Evolutionary conservation across 2,797 vertebrate genomes (phyloP).

Genomic region (Lycodopsis pacificus): DNA sequence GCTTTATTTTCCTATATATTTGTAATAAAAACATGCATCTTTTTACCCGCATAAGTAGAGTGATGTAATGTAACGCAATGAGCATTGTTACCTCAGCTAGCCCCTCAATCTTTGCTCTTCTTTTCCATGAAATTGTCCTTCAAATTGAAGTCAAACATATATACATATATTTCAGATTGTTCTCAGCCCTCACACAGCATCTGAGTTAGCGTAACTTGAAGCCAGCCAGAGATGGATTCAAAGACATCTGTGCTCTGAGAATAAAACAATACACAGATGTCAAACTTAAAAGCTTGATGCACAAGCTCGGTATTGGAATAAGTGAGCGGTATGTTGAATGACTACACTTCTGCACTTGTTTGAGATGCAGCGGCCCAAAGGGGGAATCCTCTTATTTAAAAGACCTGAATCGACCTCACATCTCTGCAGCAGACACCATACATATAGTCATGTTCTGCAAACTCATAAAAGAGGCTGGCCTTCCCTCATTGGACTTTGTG

Average conservation of each 20-base stretch:
- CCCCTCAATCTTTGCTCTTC: constrained; percentile 4
- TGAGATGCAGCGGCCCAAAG: constrained; percentile 32
- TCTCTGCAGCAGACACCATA: constrained; percentile 10
- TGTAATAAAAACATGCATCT: constrained; percentile 1
- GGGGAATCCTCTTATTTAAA: constrained; percentile 39
- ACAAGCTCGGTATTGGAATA: constrained; percentile 36
- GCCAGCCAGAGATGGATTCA: constrained; percentile 44
- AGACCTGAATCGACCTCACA: constrained; percentile 42
- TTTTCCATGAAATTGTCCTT: constrained; percentile 24
- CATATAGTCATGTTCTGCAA: constrained; percentile 7
- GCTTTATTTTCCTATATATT: neutral
- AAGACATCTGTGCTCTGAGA: constrained; percentile 61
- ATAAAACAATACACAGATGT: constrained; percentile 64
- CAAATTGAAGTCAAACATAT: constrained; percentile 33
- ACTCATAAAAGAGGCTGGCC: constrained; percentile 15
- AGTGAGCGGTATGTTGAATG: constrained; percentile 38
- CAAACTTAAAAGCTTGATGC: constrained; percentile 50
- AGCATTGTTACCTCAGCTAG: neutral
- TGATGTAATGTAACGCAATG: constrained; percentile 25
- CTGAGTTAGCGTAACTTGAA: constrained; percentile 39
- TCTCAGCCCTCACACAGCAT: constrained; percentile 24
- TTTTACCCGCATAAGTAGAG: constrained; percentile 5
- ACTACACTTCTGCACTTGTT: constrained; percentile 20
- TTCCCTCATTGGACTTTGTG: constrained; percentile 43
- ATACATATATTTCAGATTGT: constrained; percentile 24